A percentile compares a stretch with the other conserved stretches of the same genome.
These are phyloP conservation scores for Sciurus vulgaris DNA, from an alignment of 2,797 vertebrate species.

Conservation along the genomic window DNA sequence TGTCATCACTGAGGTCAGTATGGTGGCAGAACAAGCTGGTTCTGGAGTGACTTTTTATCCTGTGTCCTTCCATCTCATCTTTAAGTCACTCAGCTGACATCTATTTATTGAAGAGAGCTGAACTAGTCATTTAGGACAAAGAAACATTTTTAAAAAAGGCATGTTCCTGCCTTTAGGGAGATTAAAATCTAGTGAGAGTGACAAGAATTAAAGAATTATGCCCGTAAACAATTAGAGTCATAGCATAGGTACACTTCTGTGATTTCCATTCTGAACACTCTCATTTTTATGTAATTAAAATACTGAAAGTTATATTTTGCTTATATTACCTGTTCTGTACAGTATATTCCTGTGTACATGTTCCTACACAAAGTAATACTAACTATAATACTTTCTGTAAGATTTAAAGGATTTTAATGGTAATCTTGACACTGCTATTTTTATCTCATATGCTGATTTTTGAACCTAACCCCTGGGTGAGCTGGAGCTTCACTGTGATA, in stretches of 20 bases:
- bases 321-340: slow-evolving; percentile 1
- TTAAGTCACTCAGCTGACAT: slow-evolving; percentile 26
- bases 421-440: background rate
- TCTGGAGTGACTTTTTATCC: slow-evolving; percentile 34
- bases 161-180: slow-evolving; percentile 19
- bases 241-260: background rate
- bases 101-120: slow-evolving; percentile 36
- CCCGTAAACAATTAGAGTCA: background rate
- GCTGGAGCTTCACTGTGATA: background rate
- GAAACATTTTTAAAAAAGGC: background rate
- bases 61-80: background rate
- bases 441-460: slow-evolving; percentile 40
- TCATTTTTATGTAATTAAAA: slow-evolving; percentile 53
- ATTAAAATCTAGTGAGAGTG: background rate
- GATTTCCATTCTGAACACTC: slow-evolving; percentile 40
- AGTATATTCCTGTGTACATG: background rate
- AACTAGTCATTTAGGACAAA: background rate
- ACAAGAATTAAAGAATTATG: slow-evolving; percentile 4
- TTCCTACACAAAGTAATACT: background rate
- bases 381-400: background rate
- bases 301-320: slow-evolving; percentile 15
- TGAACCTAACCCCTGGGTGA: background rate
- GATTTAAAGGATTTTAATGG: background rate
- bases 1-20: background rate
- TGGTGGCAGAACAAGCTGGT: background rate